phyloP scores from a whole-genome alignment of 2,797 vertebrate genomes.

The Crocodylus rhombifer region DNA sequence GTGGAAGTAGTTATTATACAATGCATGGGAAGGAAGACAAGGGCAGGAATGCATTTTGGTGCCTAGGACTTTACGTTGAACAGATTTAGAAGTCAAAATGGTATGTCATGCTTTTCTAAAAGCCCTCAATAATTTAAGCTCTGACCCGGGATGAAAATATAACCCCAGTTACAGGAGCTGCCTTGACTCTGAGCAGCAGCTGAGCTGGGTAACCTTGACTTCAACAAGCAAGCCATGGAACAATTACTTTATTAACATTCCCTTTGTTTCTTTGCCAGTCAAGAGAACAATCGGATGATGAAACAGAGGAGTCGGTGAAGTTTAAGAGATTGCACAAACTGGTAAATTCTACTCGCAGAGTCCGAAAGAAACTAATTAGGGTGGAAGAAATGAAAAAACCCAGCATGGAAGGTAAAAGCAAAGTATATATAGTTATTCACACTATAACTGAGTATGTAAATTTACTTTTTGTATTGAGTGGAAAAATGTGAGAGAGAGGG shows the following conservation, averaged over 20 bases:
- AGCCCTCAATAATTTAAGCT: constrained; percentile 29
- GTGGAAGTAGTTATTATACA: constrained; percentile 68
- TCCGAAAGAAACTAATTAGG: constrained; percentile 96
- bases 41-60: constrained; percentile 45
- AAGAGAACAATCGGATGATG: constrained; percentile 97
- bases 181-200: not conserved
- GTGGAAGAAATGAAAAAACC: constrained; percentile 97
- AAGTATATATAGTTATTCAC: not conserved
- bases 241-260: constrained; percentile 71
- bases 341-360: constrained; percentile 97
- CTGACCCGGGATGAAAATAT: constrained; percentile 51
- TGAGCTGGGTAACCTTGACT: constrained; percentile 40
- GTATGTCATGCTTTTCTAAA: constrained; percentile 69
- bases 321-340: constrained; percentile 98
- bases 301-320: constrained; percentile 96
- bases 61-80: constrained; percentile 60
- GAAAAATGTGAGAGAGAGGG: not conserved
- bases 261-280: constrained; percentile 88
- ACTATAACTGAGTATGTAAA: not conserved
- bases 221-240: constrained; percentile 32
- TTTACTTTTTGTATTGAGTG: not conserved
- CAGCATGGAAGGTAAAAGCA: constrained; percentile 89
- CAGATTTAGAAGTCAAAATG: constrained; percentile 73
- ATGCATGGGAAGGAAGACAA: constrained; percentile 48
- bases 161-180: constrained; percentile 27